Evolutionary conservation across 1,140 invertebrate species (phyloP), one percentile per base, ranked within the genome.

Genomic region (Amyelois transitella): DNA sequence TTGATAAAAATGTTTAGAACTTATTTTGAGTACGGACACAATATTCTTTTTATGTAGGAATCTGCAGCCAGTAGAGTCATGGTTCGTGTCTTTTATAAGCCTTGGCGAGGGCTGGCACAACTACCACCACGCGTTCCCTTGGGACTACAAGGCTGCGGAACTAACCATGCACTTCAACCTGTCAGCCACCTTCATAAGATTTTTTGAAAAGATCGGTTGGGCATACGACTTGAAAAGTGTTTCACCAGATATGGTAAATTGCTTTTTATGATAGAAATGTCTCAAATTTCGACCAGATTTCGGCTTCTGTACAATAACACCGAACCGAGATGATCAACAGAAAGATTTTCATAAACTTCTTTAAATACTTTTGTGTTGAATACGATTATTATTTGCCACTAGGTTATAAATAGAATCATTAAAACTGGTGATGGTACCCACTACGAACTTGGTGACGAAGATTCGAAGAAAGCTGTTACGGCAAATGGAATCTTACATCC

Each of bases 101-200:
- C 91, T 75, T 76, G 91, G 75, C 75, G 93, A 75, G 86, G 90
- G 56, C 78, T 95, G 93, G 90, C 95, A 96, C 76, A 96, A 96
- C 84, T 97, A 96, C 75, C 96, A 97, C 64, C 95, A 96, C 78
- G 92, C 92, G 0, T 96, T 96, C 81, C 96, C 95, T 0, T 94
- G 92, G 86, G 95, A 97, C 70, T 95, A 95, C 84, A 91, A 93
- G 57, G 90, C 92, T 25, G 90, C 91, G 5, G 93, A 94, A 69
- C 78, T 92, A 10, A 91, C 92, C 10, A 75, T 54, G 17, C 60
- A 60, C 0, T 77, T 78, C 54, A 86, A 85, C 55, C 8, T 72
- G 5, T 81, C 85, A 0, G 75, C 81, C 0, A 61, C 54, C 12
- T 14, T 89, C 20, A 88, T 90, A 1, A 75, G 85, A 43, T 48